Base-by-base conservation (phyloP, 2,888 invertebrate species). In the Piscicola geometra region DNA sequence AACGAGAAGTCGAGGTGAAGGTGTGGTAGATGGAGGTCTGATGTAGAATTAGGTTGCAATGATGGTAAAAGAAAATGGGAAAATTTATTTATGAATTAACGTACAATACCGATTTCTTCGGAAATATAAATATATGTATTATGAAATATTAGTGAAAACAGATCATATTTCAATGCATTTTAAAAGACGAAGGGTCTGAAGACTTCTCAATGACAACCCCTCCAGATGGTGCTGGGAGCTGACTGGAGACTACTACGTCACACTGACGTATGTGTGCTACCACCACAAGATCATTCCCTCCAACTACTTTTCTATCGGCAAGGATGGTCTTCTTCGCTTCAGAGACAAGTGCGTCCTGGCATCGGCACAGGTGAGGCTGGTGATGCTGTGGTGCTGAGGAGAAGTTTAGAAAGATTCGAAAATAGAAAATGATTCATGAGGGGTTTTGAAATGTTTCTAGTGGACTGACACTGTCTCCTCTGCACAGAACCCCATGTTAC, bases 201-300 rank as follows among this genome's bases (percentile, higher is more conserved):
- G n/a, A n/a, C n/a, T n/a, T n/a, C n/a, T n/a, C n/a, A n/a, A n/a
- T n/a, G n/a, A n/a, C n/a, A 9, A 47, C 50, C 9, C 50, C 9
- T 21, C 9, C 50, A 36, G 28, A n/a, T 70, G 70, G 32, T 81
- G 81, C 70, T 80, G 78, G 76, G 76, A 80, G 71, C 74, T 81
- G 30, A 41, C 71, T 18, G 77, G 78, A 15, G 80, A 79, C 64
- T 77, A 77, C 30, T 75, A 66, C 28, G 25, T 80, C 36, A 74
- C 76, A n/a, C 76, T 80, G 76, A 80, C 76, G 50, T 80, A 79
- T 70, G 67, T 75, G 25, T 80, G 80, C 74, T 80, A 76, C 75
- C 77, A 77, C 41, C 80, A 80, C 69, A 80, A 80, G 71, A 79
- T 80, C 70, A 80, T 80, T 41, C 80, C 80, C 9, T 71, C 47